Evolutionary conservation across 1,140 invertebrate species (phyloP).

Genomic region (Habropoda laboriosa): DNA sequence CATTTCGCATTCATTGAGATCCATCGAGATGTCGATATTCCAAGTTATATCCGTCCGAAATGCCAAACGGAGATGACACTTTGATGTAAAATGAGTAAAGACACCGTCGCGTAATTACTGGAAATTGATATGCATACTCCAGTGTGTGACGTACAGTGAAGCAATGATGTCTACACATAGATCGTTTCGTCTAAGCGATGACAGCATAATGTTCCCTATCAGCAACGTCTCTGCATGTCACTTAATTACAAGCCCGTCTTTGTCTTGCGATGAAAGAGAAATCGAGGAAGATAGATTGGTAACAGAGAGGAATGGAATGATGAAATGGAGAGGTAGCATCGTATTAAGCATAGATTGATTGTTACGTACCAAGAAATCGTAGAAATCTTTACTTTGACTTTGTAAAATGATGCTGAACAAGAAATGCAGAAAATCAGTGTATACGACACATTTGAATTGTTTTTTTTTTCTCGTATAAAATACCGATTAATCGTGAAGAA

Average conservation of each 20-base stretch:
- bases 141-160: constrained; percentile 13
- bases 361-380: neutral
- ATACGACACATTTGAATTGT: too few relatives aligned
- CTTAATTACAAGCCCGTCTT: constrained; percentile 43
- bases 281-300: neutral
- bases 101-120: constrained; percentile 47
- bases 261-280: constrained; percentile 20
- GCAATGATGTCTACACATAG: constrained; percentile 17
- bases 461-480: too few relatives aligned
- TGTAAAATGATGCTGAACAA: neutral
- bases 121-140: constrained; percentile 53
- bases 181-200: constrained; percentile 49
- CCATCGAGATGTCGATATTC: neutral
- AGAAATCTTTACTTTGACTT: neutral
- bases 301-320: neutral
- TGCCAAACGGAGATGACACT: constrained; percentile 25
- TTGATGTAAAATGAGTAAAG: constrained; percentile 31
- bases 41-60: neutral
- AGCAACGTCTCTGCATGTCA: constrained; percentile 40
- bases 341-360: constrained; percentile 3
- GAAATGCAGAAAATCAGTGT: neutral
- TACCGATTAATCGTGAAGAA: too few relatives aligned
- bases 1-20: neutral
- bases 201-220: constrained; percentile 26
- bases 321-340: too few relatives aligned